Base-by-base conservation (phyloP, 2,888 invertebrate genomes). In the Cantharis rufa region DNA sequence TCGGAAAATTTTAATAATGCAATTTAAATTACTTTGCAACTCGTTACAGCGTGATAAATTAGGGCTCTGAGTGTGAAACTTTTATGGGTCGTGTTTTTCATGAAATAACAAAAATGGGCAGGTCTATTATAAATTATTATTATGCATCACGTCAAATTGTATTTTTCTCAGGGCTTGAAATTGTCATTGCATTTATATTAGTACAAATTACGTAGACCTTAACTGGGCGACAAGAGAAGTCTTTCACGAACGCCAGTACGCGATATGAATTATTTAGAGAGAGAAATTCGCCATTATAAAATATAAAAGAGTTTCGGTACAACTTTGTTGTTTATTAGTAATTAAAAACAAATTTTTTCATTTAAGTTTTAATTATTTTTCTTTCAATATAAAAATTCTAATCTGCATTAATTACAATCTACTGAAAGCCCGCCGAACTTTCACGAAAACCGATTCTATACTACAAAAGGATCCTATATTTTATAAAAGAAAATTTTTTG, bases 21-120 rank as follows among this genome's bases (percentile, higher is more conserved):
- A 71, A 76, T 77, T 77, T 74, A 74, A 77, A 77, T 77, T 77
- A 77, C 77, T 77, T 72, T 63, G 73, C 71, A 74, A 77, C 74
- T 69, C 28, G 74, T 71, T 76, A 73, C 72, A 24, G 62, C 70
- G 69, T 76, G 76, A 72, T 72, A 70, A 66, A 76, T 69, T 76
- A 48, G 70, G 70, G 66, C 64, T 73, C 76, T 77, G 74, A 77
- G 79, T 74, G 64, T 27, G 32, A 79, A 79, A 78, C 74, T 77
- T 79, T 79, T 48, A 48, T 48, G 48, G n/a, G n/a, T 9, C 7
- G 62, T 72, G 72, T 69, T 76, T 76, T 70, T 32, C 32, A 15
- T 62, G 69, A 69, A 71, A 73, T 69, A 62, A 69, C 27, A 21
- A 69, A 24, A 28, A 24, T 66, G 63, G 11, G 32, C 5, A 2